Base-by-base conservation (phyloP, 2,888 invertebrate species). In the Sipha maydis region DNA sequence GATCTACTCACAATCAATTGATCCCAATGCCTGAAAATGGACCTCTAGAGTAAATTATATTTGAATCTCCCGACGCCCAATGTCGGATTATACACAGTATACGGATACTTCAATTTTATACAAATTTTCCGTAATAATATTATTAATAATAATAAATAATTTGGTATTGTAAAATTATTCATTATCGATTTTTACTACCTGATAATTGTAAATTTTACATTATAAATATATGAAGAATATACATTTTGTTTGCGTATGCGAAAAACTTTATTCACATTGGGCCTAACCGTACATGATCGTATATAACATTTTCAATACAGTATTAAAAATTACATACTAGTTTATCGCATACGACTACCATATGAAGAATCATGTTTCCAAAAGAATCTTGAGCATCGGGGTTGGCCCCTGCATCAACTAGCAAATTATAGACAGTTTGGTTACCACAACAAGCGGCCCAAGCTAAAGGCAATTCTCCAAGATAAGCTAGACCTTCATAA, bases 301-400 rank as follows among this genome's bases (percentile, higher is more conserved):
- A 67, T 67, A n/a, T 67, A n/a, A 67, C 48, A 9, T 48, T 48
- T 48, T 67, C 4, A 25, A 67, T n/a, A n/a, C 25, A 8, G n/a
- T n/a, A n/a, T 28, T 28, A 71, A 84, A 21, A 89, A 69, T 41
- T 34, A 48, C 56, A 92, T 92, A 98, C 98, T 93, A 98, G 93
- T 92, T 99, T 98, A 93, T 99, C 98, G 91, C 97, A 96, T 89
- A 99, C 98, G 71, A 99, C 99, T 69, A 99, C 98, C 98, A 99
- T 99, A 92, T 99, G 99, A n/a, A 99, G 93, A 90, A 99, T 97
- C 95, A 98, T 99, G 92, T 99, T 99, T 21, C 99, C 99, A 91
- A 98, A 99, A 0, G 96, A 95, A 92, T 99, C 99, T 92, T 97
- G 97, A n/a, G 95, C 94, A 92, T 99, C 98, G 0, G 99, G 99